Conservation (phyloP, 2,888 invertebrate species). For the Eupeodes luniger region DNA sequence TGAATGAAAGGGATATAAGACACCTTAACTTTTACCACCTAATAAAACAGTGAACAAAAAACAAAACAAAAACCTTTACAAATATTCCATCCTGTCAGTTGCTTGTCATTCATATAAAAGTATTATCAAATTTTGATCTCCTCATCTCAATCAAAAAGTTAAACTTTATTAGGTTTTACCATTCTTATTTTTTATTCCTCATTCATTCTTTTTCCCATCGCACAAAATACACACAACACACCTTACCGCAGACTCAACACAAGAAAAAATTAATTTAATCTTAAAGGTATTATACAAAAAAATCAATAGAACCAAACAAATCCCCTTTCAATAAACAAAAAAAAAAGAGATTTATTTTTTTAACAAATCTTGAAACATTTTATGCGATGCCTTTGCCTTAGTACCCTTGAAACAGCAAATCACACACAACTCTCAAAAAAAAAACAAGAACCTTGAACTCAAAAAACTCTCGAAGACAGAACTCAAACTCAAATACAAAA, state of each 20-base stretch:
- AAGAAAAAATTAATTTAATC: slow-evolving; percentile 63
- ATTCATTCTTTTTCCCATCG: background rate
- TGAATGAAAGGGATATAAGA: background rate
- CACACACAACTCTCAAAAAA: background rate
- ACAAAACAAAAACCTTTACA: background rate
- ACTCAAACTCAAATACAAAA: background rate
- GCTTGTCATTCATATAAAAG: slow-evolving; percentile 41
- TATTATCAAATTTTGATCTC: slow-evolving; percentile 40
- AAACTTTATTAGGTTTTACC: slow-evolving; percentile 51
- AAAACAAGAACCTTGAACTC: slow-evolving; percentile 27
- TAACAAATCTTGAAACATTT: slow-evolving; percentile 68
- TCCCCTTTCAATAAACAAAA: slow-evolving; percentile 69
- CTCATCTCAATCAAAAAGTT: slow-evolving; percentile 44
- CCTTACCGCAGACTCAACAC: background rate
- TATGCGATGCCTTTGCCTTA: slow-evolving; percentile 45
- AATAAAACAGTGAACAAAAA: background rate
- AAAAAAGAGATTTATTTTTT: slow-evolving; percentile 27
- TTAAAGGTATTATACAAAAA: slow-evolving; percentile 63
- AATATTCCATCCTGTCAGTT: slow-evolving; percentile 2
- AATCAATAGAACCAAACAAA: slow-evolving; percentile 74
- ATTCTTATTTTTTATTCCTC: slow-evolving; percentile 4
- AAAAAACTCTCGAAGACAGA: slow-evolving; percentile 30
- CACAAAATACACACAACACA: slow-evolving; percentile 7
- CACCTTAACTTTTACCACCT: slow-evolving; percentile 22
- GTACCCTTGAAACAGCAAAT: slow-evolving; percentile 22